Evolutionary conservation across 53 echinoderm and acorn worm genomes (phyloP).

Genomic region (Echinometra lucunter): DNA sequence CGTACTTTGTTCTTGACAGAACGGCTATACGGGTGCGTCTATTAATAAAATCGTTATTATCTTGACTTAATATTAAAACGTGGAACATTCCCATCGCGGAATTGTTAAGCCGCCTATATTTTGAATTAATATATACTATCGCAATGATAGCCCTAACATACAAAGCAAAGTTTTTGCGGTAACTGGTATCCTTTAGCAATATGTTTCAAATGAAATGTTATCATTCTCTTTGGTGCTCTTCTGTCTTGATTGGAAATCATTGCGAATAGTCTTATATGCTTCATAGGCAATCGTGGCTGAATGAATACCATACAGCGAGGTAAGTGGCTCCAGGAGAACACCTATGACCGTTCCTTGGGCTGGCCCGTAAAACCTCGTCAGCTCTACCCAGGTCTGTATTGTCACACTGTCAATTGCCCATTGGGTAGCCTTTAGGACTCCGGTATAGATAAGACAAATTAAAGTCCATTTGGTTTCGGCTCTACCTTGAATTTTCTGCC

Average conservation of each 20-base stretch:
- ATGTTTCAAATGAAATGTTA: no score
- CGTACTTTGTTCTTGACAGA: no score
- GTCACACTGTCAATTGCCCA: slow-evolving; percentile 27
- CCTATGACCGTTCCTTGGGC: background rate
- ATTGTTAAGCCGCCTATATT: no score
- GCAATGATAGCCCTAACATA: no score
- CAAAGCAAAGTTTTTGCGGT: no score
- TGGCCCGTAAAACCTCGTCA: slow-evolving; percentile 21
- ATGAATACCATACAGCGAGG: slow-evolving; percentile 48
- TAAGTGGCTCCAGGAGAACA: slow-evolving; percentile 34
- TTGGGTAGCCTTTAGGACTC: slow-evolving; percentile 46
- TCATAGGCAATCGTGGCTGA: slow-evolving; percentile 50
- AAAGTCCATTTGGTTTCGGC: slow-evolving; percentile 24
- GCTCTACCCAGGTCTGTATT: background rate
- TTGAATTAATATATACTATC: no score
- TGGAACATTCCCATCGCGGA: no score
- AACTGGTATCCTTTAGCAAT: no score
- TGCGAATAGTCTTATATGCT: slow-evolving; percentile 24
- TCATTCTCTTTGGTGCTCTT: background rate
- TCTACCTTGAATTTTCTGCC: background rate
- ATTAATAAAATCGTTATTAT: no score
- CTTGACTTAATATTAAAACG: no score
- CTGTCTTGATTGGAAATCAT: background rate
- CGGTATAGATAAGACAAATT: slow-evolving; percentile 36
- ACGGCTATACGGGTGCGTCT: no score